A percentile compares a stretch with the other conserved stretches of the same genome.
Evolutionary conservation across 2,113 vertebrate species (phyloP).

Genomic region (Oncorhynchus keta): DNA sequence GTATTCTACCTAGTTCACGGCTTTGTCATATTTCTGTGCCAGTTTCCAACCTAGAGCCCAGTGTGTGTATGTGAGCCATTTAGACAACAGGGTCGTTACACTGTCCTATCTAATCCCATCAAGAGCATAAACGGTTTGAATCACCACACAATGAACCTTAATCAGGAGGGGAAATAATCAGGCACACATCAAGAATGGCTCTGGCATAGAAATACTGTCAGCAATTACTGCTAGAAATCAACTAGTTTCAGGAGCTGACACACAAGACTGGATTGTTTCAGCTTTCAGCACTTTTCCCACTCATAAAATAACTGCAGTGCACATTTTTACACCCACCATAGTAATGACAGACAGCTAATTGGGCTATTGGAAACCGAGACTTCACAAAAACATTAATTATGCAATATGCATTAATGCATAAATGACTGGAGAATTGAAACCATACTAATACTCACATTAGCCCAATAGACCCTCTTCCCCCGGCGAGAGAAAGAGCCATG

Average conservation of each 20-base stretch:
- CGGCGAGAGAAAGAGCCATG: slow-evolving; percentile 59
- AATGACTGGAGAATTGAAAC: slow-evolving; percentile 74
- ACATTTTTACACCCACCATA: slow-evolving; percentile 17
- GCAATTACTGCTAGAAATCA: slow-evolving; percentile 48
- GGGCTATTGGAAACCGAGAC: slow-evolving; percentile 35
- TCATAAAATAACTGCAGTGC: background rate
- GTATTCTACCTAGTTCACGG: slow-evolving; percentile 9
- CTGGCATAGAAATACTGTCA: slow-evolving; percentile 63
- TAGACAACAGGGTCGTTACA: slow-evolving; percentile 67
- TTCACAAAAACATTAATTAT: slow-evolving; percentile 66
- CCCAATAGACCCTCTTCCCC: slow-evolving; percentile 63
- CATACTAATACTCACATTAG: slow-evolving; percentile 75
- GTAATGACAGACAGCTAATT: slow-evolving; percentile 5
- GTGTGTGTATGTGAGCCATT: slow-evolving; percentile 55
- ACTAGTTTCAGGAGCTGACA: slow-evolving; percentile 25
- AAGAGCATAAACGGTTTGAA: slow-evolving; percentile 56
- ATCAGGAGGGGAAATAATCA: slow-evolving; percentile 65
- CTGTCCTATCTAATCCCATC: slow-evolving; percentile 70
- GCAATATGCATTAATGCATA: slow-evolving; percentile 68
- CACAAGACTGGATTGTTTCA: slow-evolving; percentile 10
- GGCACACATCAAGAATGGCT: slow-evolving; percentile 54
- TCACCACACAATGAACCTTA: slow-evolving; percentile 56
- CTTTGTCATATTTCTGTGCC: slow-evolving; percentile 9
- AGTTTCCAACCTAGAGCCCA: slow-evolving; percentile 44
- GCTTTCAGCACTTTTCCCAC: slow-evolving; percentile 8